Conservation (phyloP, 2,113 vertebrate genomes). For the Ophiodon elongatus region DNA sequence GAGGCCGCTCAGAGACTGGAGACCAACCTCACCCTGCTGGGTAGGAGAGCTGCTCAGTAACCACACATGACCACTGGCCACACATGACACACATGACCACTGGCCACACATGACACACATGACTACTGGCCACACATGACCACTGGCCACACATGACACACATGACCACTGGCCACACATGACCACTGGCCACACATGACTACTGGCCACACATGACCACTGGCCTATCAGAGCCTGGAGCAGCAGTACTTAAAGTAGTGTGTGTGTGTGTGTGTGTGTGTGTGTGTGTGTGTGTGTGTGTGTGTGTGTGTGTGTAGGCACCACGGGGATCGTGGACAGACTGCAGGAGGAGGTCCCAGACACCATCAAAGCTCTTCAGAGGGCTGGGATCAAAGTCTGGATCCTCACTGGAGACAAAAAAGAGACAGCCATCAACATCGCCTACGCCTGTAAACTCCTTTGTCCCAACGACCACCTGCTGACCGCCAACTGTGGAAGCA, state of each 20-base stretch:
- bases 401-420: slow-evolving; percentile 97
- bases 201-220: neutral
- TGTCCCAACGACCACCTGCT: slow-evolving; percentile 87
- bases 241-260: neutral
- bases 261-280: neutral
- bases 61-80: neutral
- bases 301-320: slow-evolving; percentile 79
- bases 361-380: slow-evolving; percentile 90
- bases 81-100: neutral
- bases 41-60: slow-evolving; percentile 75
- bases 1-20: slow-evolving; percentile 91
- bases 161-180: neutral
- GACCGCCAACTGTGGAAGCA: slow-evolving; percentile 84
- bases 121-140: neutral
- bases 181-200: neutral
- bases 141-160: neutral
- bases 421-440: slow-evolving; percentile 95
- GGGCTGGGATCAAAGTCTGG: slow-evolving; percentile 94
- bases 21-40: slow-evolving; percentile 90
- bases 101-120: neutral
- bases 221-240: neutral
- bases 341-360: slow-evolving; percentile 95
- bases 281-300: neutral
- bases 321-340: slow-evolving; percentile 94
- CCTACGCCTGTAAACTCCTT: slow-evolving; percentile 91